A percentile compares a stretch with the other conserved stretches of the same genome.
Conservation (phyloP, 2,113 vertebrate species). For the Sinocyclocheilus rhinocerous region DNA sequence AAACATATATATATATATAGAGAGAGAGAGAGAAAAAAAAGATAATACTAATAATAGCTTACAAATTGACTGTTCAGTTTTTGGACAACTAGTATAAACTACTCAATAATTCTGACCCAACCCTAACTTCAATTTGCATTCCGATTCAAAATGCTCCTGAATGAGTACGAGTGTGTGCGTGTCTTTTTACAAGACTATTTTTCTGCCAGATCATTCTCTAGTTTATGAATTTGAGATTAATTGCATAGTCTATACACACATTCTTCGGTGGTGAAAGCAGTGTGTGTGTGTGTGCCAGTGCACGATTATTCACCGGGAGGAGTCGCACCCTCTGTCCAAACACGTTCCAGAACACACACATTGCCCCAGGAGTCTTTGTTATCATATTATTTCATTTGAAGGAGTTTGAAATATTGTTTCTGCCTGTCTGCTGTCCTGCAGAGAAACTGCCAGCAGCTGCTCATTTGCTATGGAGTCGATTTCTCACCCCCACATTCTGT, state of each 20-base stretch:
- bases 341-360: conserved; percentile 57
- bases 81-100: neutral
- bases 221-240: conserved; percentile 48
- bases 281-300: conserved; percentile 20
- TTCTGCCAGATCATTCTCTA: neutral
- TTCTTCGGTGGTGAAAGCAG: conserved; percentile 22
- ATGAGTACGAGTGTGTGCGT: neutral
- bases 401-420: conserved; percentile 45
- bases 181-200: neutral
- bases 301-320: conserved; percentile 35
- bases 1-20: too few relatives aligned
- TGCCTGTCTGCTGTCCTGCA: conserved; percentile 46
- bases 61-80: neutral
- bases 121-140: neutral
- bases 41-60: neutral
- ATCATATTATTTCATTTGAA: conserved; percentile 56
- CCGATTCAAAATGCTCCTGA: neutral
- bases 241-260: conserved; percentile 8
- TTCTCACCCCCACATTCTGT: too few relatives aligned
- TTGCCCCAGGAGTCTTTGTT: conserved; percentile 54
- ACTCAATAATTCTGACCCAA: neutral
- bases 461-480: conserved; percentile 50
- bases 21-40: too few relatives aligned
- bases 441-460: conserved; percentile 42
- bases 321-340: conserved; percentile 40